Evolutionary conservation across 2,797 vertebrate species (phyloP), one percentile per base, ranked within the genome.

Genomic region (Triplophysa bombifrons): DNA sequence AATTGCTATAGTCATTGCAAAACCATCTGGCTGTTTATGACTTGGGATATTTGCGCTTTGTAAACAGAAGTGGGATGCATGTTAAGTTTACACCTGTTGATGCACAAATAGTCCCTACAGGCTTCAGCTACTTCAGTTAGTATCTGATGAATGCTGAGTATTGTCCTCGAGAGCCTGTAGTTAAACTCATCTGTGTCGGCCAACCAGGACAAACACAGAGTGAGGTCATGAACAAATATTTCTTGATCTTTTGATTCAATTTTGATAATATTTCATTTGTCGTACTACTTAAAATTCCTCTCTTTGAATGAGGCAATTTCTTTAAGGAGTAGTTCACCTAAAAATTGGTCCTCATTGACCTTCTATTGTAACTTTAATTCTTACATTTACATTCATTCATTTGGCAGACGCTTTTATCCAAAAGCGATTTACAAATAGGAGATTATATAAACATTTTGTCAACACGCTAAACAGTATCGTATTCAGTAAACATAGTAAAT

Each of bases 1-100:
- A 72, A 72, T 69, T 81, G 75, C 55, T 58, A 19, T 27, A 68
- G 64, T 44, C n/a, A 76, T 75, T 79, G 51, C 66, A 53, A n/a
- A 76, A 44, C 27, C 67, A 50, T 56, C 72, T 58, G 46, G 16
- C 64, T 20, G 55, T 73, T 83, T 78, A 50, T 72, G 41, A 74
- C 17, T 19, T 25, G 64, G 77, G 68, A 76, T 74, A 60, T 58
- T 38, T 79, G 78, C 22, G 41, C 66, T 63, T 58, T 69, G 72
- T 80, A 74, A 84, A 80, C 58, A 68, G 53, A n/a, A 63, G 69
- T 80, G 48, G 38, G 64, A 64, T 11, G 3, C 71, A 80, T 34
- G 55, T 78, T 71, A 75, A 80, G 22, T 76, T 83, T 81, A 82
- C 83, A 82, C 80, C 76, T 87, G 80, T 72, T 84, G 61, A 63